Conservation (phyloP, 2,888 invertebrate genomes). For the Abscondita cerata region DNA sequence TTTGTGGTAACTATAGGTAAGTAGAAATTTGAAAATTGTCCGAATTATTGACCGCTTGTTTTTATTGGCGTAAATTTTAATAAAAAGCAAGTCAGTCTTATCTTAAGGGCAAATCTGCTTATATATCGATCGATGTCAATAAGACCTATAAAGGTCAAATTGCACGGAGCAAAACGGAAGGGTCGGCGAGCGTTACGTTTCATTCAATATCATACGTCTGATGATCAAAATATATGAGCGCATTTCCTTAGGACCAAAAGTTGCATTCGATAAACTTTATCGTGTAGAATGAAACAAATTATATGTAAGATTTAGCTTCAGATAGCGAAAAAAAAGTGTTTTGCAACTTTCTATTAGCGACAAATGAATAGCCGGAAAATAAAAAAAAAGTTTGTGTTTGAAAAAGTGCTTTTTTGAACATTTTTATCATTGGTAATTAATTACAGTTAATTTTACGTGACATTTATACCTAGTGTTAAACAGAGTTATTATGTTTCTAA, state of each 20-base stretch:
- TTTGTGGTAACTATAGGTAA: too few relatives aligned
- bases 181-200: constrained; percentile 33
- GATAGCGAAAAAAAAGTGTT: constrained; percentile 15
- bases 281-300: constrained; percentile 31
- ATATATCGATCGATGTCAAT: constrained; percentile 35
- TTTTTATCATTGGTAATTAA: too few relatives aligned
- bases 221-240: constrained; percentile 31
- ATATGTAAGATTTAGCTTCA: constrained; percentile 18
- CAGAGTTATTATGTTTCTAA: too few relatives aligned
- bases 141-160: constrained; percentile 38
- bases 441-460: too few relatives aligned
- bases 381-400: too few relatives aligned
- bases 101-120: constrained; percentile 9
- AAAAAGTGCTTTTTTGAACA: too few relatives aligned
- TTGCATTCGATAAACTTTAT: constrained; percentile 31
- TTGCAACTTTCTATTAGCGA: too few relatives aligned
- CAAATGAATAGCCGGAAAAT: too few relatives aligned
- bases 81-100: constrained; percentile 15
- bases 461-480: too few relatives aligned
- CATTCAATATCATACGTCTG: constrained; percentile 34
- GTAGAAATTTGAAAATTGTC: background rate
- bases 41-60: background rate
- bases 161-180: constrained; percentile 31
- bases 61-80: background rate
- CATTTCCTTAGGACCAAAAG: constrained; percentile 30